These are phyloP conservation scores for Amphimallon solstitiale DNA, from an alignment of 2,888 invertebrate species.

Conservation along the genomic window DNA sequence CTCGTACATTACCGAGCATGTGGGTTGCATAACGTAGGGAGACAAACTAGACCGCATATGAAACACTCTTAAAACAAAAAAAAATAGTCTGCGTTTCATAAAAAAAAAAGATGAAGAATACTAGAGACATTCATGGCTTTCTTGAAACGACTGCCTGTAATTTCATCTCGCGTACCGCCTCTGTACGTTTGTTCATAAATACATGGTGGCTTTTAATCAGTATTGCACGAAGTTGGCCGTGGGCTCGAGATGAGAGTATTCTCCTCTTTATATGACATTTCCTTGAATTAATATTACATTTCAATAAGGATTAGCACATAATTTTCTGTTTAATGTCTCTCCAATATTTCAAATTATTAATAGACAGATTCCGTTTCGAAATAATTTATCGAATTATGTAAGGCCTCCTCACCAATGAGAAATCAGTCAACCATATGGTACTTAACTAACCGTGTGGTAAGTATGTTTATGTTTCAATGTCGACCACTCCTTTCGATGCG, in stretches of 20 bases:
- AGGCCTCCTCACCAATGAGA: conserved; percentile 6
- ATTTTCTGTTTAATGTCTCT: conserved; percentile 18
- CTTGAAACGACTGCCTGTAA: conserved; percentile 28
- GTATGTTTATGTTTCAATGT: conserved; percentile 41
- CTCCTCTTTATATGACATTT: conserved; percentile 12
- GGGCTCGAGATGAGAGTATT: conserved; percentile 7
- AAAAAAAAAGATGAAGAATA: conserved; percentile 30
- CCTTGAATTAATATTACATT: conserved; percentile 21
- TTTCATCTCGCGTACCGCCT: conserved; percentile 29
- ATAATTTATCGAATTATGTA: conserved; percentile 38
- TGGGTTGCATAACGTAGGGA: conserved; percentile 24
- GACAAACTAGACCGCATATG: neutral
- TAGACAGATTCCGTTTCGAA: conserved; percentile 26
- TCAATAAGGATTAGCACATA: conserved; percentile 5
- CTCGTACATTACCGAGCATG: neutral
- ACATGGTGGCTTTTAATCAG: conserved; percentile 25
- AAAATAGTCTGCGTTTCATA: conserved; percentile 8
- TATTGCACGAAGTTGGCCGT: conserved; percentile 6
- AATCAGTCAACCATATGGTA: conserved; percentile 42
- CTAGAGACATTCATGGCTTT: conserved; percentile 34
- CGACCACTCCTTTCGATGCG: conserved; percentile 39
- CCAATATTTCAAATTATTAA: conserved; percentile 5
- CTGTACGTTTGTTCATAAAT: conserved; percentile 29
- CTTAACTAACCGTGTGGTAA: conserved; percentile 41
- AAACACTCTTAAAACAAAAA: conserved; percentile 22